phyloP scores from a whole-genome alignment of 1,140 invertebrate species.

The Zaprionus capensis region DNA sequence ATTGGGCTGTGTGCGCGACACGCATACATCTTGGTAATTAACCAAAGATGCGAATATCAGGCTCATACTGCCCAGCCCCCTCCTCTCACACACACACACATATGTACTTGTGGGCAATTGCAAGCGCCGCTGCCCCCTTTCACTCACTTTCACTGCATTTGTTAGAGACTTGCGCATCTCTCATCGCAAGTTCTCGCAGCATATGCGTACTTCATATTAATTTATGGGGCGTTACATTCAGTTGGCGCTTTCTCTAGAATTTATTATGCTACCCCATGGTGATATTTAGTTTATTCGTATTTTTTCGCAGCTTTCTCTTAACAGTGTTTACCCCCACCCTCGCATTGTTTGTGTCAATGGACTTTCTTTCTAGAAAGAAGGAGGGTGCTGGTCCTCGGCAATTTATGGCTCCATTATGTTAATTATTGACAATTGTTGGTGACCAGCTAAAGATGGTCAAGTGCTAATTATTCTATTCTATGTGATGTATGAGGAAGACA shows the following conservation, averaged over 20 bases:
- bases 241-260: constrained; percentile 72
- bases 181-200: constrained; percentile 22
- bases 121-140: constrained; percentile 34
- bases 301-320: constrained; percentile 34
- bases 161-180: constrained; percentile 38
- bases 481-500: constrained; percentile 8
- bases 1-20: constrained; percentile 84
- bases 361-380: constrained; percentile 62
- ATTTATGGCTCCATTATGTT: constrained; percentile 82
- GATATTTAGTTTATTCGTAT: constrained; percentile 39
- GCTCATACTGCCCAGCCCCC: constrained; percentile 8
- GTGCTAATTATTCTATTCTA: constrained; percentile 54
- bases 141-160: constrained; percentile 65
- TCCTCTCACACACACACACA: not conserved
- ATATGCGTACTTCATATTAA: constrained; percentile 75
- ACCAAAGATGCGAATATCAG: constrained; percentile 65
- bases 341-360: constrained; percentile 65
- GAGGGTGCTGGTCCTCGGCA: constrained; percentile 22
- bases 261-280: constrained; percentile 40
- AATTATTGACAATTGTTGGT: constrained; percentile 76
- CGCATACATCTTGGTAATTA: constrained; percentile 84
- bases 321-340: not conserved
- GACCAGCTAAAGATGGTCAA: constrained; percentile 41
- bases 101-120: constrained; percentile 26
- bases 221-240: constrained; percentile 78